A percentile compares a stretch with the other conserved stretches of the same genome.
phyloP scores from a whole-genome alignment of 2,888 invertebrate species.

The Osmoderma eremita region DNA sequence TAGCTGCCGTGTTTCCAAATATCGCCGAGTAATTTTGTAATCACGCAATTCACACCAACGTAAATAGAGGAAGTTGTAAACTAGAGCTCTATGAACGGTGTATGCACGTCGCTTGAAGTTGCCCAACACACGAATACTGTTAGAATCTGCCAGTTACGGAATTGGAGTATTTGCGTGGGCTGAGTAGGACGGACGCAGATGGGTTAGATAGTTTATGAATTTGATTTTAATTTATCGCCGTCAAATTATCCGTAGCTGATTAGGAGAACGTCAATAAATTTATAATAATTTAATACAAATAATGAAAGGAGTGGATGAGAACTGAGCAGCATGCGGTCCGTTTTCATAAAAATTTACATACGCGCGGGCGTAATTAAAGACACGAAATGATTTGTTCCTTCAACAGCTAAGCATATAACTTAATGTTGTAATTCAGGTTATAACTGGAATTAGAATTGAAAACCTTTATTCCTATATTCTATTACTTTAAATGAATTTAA shows the following conservation, averaged over 20 bases:
- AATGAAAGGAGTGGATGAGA: background rate
- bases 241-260: background rate
- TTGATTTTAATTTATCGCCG: constrained; percentile 5
- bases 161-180: background rate
- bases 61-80: constrained; percentile 30
- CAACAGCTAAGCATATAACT: no score
- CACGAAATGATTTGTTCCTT: no score
- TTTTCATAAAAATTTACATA: no score
- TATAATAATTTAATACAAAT: background rate
- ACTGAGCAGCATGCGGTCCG: background rate
- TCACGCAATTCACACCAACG: constrained; percentile 33
- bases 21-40: constrained; percentile 15
- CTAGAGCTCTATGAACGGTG: background rate
- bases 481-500: no score
- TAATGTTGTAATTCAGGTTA: no score
- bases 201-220: constrained; percentile 3
- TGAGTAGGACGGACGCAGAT: background rate
- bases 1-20: constrained; percentile 21
- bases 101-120: background rate
- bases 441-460: no score
- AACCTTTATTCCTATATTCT: no score
- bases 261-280: background rate
- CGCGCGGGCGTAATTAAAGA: no score
- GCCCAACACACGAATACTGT: constrained; percentile 10
- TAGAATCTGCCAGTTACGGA: background rate